A percentile compares a stretch with the other conserved stretches of the same genome.
Conservation (phyloP, 2,113 vertebrate species). For the Hipposideros armiger region DNA sequence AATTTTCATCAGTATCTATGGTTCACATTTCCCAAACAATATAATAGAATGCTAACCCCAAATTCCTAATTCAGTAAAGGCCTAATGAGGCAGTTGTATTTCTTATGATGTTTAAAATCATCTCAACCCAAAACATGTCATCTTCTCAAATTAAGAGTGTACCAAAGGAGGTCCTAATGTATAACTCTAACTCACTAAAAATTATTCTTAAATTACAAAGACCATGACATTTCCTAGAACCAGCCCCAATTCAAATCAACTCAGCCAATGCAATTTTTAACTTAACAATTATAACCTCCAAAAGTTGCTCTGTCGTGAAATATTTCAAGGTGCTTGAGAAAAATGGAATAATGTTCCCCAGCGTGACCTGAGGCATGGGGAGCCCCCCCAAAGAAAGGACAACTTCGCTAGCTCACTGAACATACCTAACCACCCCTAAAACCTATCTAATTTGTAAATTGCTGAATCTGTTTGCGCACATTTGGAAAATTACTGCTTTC, state of each 20-base stretch:
- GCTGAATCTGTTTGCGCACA: conserved; percentile 42
- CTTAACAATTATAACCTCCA: conserved; percentile 12
- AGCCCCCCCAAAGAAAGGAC: conserved; percentile 34
- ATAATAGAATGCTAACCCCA: conserved; percentile 61
- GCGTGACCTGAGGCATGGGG: not conserved
- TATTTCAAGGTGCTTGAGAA: not conserved
- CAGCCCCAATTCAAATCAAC: conserved; percentile 45
- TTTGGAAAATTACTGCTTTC: conserved; percentile 77
- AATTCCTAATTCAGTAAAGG: conserved; percentile 74
- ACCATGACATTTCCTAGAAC: not conserved
- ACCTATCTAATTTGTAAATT: conserved; percentile 58
- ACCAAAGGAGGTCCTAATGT: not conserved
- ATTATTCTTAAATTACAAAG: conserved; percentile 21
- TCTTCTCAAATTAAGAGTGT: not conserved
- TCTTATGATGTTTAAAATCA: conserved; percentile 79
- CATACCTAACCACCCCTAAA: conserved; percentile 34
- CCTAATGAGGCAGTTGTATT: conserved; percentile 73
- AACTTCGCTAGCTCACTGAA: conserved; percentile 27
- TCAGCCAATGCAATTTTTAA: conserved; percentile 2
- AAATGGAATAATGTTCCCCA: not conserved
- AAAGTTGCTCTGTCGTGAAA: not conserved
- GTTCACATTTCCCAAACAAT: conserved; percentile 66
- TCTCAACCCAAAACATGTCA: conserved; percentile 31
- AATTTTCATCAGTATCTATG: conserved; percentile 73
- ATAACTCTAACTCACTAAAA: not conserved